Evolutionary conservation across 2,797 vertebrate species (phyloP), one percentile per base, ranked within the genome.

Genomic region (Pogonophryne albipinna): DNA sequence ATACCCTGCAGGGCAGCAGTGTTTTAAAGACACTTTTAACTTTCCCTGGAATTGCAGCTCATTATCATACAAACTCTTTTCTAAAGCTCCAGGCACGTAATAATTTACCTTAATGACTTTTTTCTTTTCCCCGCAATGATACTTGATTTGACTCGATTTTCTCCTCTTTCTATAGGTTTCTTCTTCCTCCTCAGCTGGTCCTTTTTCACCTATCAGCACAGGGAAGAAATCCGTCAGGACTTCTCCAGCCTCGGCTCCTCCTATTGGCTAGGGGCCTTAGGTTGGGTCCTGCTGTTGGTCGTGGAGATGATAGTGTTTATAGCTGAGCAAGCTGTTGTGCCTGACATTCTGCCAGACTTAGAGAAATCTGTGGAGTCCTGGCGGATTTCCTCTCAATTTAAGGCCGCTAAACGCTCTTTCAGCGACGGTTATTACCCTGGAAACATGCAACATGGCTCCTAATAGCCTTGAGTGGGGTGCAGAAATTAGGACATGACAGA

Each of bases 131-230:
- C 53, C 38, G 5, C 46, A 70, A 51, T 76, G 44, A 68, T 77
- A 60, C 69, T 82, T 65, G 27, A 74, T 83, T 76, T 77, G 12
- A 82, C 62, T 66, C 2, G 12, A 74, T 63, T 62, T 53, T 53
- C 14, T 75, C 17, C 31, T 72, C 42, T 70, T 20, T 83, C 74
- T 56, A 15, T 89, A 96, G 96, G 95, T 59, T 94, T 96, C 72
- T 95, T 96, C 78, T 96, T 95, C 85, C 90, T 95, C 65, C 82
- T 96, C 23, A 89, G 91, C 81, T 96, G 95, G 95, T 89, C 88
- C 8, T 67, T 95, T 58, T 96, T 96, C 85, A 96, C 95, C 10
- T 82, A 91, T 74, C 91, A 95, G 49, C 91, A 96, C 73, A 60
- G 20, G 59, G 75, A 85, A 7, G 93, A 95, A 58, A 95, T 95